A percentile compares a stretch with the other conserved stretches of the same genome.
Conservation (phyloP, 2,888 invertebrate genomes). For the Oxyteleia sp. region DNA sequence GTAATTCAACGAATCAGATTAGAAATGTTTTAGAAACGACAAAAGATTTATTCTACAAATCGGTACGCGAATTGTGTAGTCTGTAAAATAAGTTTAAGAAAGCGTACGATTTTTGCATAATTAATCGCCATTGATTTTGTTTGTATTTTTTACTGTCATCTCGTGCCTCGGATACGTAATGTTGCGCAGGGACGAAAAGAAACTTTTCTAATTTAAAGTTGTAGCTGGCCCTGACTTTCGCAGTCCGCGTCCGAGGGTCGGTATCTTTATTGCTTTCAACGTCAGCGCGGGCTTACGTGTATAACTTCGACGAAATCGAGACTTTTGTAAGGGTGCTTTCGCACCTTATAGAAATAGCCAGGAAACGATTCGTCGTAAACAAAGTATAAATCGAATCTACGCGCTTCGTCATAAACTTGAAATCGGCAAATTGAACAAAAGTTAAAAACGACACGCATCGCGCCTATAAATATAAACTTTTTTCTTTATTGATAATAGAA, state of each 20-base stretch:
- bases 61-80: too few relatives aligned
- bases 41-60: too few relatives aligned
- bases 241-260: constrained; percentile 76
- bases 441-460: constrained; percentile 48
- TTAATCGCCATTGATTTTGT: constrained; percentile 56
- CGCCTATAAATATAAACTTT: constrained; percentile 43
- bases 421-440: constrained; percentile 63
- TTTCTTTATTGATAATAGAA: constrained; percentile 17
- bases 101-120: constrained; percentile 38
- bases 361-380: constrained; percentile 68
- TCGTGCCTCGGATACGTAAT: constrained; percentile 62
- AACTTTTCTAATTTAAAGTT: constrained; percentile 86
- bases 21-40: too few relatives aligned
- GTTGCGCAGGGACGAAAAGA: constrained; percentile 73
- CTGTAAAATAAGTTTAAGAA: constrained; percentile 7
- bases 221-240: constrained; percentile 82
- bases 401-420: constrained; percentile 57
- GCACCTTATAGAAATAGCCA: constrained; percentile 67
- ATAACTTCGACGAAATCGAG: constrained; percentile 67
- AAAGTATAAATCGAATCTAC: constrained; percentile 65
- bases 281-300: constrained; percentile 80
- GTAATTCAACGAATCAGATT: too few relatives aligned
- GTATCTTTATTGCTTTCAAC: constrained; percentile 86
- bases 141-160: constrained; percentile 52
- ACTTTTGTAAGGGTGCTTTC: constrained; percentile 71